phyloP scores from a whole-genome alignment of 2,888 invertebrate genomes.

The Drosophila mettleri region DNA sequence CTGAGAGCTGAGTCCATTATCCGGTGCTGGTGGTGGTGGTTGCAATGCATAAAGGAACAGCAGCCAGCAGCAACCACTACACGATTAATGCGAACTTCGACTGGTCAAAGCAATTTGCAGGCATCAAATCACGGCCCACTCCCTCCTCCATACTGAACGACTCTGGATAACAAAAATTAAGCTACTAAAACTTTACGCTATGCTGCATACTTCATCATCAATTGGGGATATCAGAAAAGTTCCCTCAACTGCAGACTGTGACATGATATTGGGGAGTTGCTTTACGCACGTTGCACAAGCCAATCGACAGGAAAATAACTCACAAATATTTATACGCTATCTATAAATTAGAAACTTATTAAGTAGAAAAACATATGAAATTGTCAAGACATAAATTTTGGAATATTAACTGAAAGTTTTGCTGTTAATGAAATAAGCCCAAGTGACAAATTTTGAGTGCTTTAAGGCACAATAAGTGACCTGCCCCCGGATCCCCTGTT shows the following conservation, averaged over 20 bases:
- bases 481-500: not conserved
- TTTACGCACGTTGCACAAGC: slow-evolving; percentile 53
- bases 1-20: slow-evolving; percentile 38
- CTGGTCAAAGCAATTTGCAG: slow-evolving; percentile 76
- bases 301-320: slow-evolving; percentile 66
- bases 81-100: slow-evolving; percentile 40
- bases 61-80: slow-evolving; percentile 8
- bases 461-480: slow-evolving; percentile 1
- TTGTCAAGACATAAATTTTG: not conserved
- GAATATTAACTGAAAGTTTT: not conserved
- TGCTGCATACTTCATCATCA: slow-evolving; percentile 70
- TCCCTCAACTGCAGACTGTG: slow-evolving; percentile 27
- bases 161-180: slow-evolving; percentile 42
- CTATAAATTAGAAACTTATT: slow-evolving; percentile 27
- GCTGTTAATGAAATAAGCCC: not conserved
- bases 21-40: slow-evolving; percentile 30
- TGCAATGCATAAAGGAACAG: slow-evolving; percentile 36
- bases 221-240: slow-evolving; percentile 59
- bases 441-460: not conserved
- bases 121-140: slow-evolving; percentile 66
- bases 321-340: slow-evolving; percentile 22
- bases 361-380: slow-evolving; percentile 7
- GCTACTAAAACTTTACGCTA: slow-evolving; percentile 64
- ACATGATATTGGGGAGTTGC: slow-evolving; percentile 37
- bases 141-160: slow-evolving; percentile 19